These are phyloP conservation scores for Maniola jurtina DNA, from an alignment of 1,140 invertebrate genomes.

Conservation along the genomic window DNA sequence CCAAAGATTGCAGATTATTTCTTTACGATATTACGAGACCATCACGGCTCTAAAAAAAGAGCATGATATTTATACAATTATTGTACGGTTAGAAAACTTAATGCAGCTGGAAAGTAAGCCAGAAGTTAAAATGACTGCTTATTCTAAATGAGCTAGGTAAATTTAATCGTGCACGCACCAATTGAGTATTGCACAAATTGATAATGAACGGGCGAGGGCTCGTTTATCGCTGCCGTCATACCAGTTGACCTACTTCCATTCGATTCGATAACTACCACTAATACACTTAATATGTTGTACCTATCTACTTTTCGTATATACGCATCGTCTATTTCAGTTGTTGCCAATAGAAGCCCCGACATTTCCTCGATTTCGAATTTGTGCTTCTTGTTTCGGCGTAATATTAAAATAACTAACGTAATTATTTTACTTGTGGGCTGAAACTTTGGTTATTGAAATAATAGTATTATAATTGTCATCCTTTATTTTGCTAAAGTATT, in stretches of 20 bases:
- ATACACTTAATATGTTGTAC: slow-evolving; percentile 48
- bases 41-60: neutral
- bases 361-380: neutral
- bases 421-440: too few species aligned
- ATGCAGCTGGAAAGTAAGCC: slow-evolving; percentile 8
- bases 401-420: neutral
- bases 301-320: neutral
- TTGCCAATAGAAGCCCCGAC: neutral
- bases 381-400: neutral
- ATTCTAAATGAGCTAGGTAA: slow-evolving; percentile 11
- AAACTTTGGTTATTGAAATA: too few species aligned
- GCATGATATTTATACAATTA: neutral
- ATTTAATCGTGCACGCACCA: slow-evolving; percentile 13
- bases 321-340: slow-evolving; percentile 19
- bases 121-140: slow-evolving; percentile 5
- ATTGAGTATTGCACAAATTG: slow-evolving; percentile 56
- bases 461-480: too few species aligned
- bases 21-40: neutral
- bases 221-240: slow-evolving; percentile 73
- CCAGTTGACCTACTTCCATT: slow-evolving; percentile 69
- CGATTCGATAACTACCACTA: slow-evolving; percentile 67
- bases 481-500: too few species aligned
- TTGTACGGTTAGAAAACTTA: neutral
- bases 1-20: too few species aligned
- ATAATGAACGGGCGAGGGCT: slow-evolving; percentile 67